Base-by-base conservation (phyloP, 2,113 vertebrate species). In the Sisor rabdophorus region DNA sequence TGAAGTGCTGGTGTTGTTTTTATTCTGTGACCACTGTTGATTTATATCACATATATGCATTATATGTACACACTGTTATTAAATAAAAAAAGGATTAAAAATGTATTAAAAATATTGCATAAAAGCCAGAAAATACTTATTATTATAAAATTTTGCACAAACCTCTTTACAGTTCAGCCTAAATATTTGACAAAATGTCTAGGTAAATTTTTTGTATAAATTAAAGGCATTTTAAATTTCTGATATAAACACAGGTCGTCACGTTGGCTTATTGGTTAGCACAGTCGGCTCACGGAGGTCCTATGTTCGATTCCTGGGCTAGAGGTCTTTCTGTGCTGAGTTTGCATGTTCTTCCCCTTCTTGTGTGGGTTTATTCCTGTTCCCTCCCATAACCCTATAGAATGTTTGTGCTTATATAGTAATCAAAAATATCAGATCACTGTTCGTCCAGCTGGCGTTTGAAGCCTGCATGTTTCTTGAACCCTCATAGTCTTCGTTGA, bases 391-490 rank as follows among this genome's bases (percentile, higher is more conserved):
- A n/a, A 28, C 16, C 17, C 19, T 15, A 44, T 65, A 65, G 2
- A 15, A 47, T 65, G 6, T 22, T 20, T 12, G 6, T 22, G 3
- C 26, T 26, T 11, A 20, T 48, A 55, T 76, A 22, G 56, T 56
- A 32, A 9, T 47, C 40, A 20, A 32, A 22, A 47, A 70, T 17
- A n/a, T 59, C n/a, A 56, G 55, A 16, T 32, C 44, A 32, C 7
- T 32, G 26, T 30, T 59, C 3, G 4, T 67, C 30, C 58, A 55
- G 59, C 76, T 78, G 56, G 48, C 22, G 30, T 32, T 44, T 26
- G 44, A 32, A 76, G 61, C 73, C 50, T 11, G 17, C 61, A 60
- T 77, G 58, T 44, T 54, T 71, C 17, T 58, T 71, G 76, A 72
- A 64, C 58, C 76, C 48, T 19, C 11, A 26, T 28, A 54, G 52